Percentiles rank a stretch among this genome's conserved stretches.
These are phyloP conservation scores for Myotis yumanensis DNA, from an alignment of 2,113 vertebrate genomes.

Conservation along the genomic window DNA sequence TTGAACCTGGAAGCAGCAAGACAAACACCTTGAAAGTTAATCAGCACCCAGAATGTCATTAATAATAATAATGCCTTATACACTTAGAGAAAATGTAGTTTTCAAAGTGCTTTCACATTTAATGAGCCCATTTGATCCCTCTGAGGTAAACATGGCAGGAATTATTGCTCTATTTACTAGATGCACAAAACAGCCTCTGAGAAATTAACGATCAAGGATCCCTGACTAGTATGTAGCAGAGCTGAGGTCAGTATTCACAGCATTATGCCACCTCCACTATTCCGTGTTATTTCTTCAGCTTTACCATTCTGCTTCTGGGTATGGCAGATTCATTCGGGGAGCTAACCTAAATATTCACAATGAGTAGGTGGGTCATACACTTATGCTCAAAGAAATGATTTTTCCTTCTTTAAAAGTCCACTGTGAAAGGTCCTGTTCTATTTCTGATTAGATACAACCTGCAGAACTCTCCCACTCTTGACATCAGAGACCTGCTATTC, in stretches of 20 bases:
- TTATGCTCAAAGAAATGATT: neutral
- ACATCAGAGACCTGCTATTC: neutral
- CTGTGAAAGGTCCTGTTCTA: neutral
- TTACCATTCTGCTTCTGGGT: neutral
- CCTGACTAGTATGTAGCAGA: neutral
- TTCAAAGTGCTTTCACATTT: slow-evolving; percentile 14
- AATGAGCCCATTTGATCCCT: neutral
- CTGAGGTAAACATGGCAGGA: neutral
- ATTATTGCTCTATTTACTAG: slow-evolving; percentile 2
- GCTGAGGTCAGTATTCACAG: neutral
- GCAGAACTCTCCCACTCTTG: neutral
- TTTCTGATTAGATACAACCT: neutral
- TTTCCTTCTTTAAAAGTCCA: slow-evolving; percentile 6
- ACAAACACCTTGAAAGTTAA: slow-evolving; percentile 27
- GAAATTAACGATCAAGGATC: neutral
- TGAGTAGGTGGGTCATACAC: neutral
- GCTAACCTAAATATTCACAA: neutral
- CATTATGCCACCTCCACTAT: neutral
- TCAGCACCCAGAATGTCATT: neutral
- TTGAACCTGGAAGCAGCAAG: neutral
- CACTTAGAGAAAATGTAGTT: slow-evolving; percentile 23
- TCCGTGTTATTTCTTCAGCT: slow-evolving; percentile 22
- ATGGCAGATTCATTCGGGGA: neutral
- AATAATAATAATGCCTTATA: neutral
- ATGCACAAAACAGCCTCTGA: neutral